Evolutionary conservation across 2,113 vertebrate species (phyloP).

Genomic region (Anolis carolinensis): DNA sequence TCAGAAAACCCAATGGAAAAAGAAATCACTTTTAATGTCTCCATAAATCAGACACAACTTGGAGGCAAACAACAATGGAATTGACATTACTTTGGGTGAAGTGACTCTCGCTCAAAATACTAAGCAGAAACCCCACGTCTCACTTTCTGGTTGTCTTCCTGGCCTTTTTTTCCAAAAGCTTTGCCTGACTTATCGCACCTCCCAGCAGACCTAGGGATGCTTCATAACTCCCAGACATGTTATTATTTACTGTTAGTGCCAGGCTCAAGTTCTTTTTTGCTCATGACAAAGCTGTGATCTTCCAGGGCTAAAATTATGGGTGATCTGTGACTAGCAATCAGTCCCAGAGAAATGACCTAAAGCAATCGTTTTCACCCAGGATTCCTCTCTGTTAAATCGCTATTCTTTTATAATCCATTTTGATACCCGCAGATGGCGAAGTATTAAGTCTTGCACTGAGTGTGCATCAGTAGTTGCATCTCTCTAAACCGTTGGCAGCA

Average conservation of each 20-base stretch:
- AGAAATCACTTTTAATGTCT: no score
- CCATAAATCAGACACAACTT: no score
- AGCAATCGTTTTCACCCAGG: background rate
- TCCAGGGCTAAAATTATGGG: conserved; percentile 57
- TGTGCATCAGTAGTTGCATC: no score
- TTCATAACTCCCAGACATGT: conserved; percentile 47
- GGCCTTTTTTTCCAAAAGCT: conserved; percentile 57
- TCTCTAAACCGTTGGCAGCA: background rate
- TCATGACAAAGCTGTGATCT: conserved; percentile 61
- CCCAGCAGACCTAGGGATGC: conserved; percentile 35
- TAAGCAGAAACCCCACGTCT: conserved; percentile 58
- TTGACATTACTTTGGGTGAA: no score
- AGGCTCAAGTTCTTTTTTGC: conserved; percentile 61
- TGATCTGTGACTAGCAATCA: conserved; percentile 55
- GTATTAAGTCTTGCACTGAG: background rate
- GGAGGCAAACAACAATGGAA: no score
- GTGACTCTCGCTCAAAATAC: background rate
- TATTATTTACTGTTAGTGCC: conserved; percentile 67
- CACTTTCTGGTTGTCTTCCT: conserved; percentile 62
- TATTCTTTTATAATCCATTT: background rate
- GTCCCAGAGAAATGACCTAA: conserved; percentile 46
- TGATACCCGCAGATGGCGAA: background rate
- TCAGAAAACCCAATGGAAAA: no score
- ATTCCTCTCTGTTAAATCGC: background rate
- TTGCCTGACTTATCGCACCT: conserved; percentile 61